Base-by-base conservation (phyloP, 2,113 vertebrate species). In the Sylvia atricapilla region DNA sequence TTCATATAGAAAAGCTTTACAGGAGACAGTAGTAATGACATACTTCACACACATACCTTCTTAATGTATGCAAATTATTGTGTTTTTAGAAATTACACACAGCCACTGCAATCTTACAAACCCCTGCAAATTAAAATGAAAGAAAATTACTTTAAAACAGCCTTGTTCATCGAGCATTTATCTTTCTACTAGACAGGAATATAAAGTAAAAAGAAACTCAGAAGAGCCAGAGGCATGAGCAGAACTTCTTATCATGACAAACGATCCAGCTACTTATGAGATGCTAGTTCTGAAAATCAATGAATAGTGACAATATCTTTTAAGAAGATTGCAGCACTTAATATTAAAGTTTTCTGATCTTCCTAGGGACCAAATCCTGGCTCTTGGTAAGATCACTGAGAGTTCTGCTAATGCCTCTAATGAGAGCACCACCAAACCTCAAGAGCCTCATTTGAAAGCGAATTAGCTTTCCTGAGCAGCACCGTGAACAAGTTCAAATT, bases 31-130 rank as follows among this genome's bases (percentile, higher is more conserved):
- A 77, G 70, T 72, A 94, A 84, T 67, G 90, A 66, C 93, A 85
- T 37, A 46, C 67, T 89, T 23, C 64, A 63, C 6, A 46, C 20
- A 49, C 20, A 37, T 47, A 74, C 79, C 52, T 89, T 91, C 84
- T 91, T 96, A 97, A 96, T 92, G n/a, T 46, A 82, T 92, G 73
- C 78, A 95, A 95, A 89, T 96, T 75, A 94, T 86, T 94, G 37
- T 93, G 53, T 0, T 62, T 91, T 94, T 91, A 44, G 68, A 85
- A 96, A 94, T 58, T 86, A 30, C 77, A 90, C 58, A 67, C 56
- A 89, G 72, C 85, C 93, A 94, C 79, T 76, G 74, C 91, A 96
- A 84, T 92, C 63, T 93, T 86, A 89, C 58, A 91, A 96, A 91
- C 85, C n/a, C 31, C 52, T 92, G 47, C 79, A 92, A 85, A 95